These are phyloP conservation scores for Pimephales promelas DNA, from an alignment of 2,113 vertebrate genomes.

Conservation along the genomic window DNA sequence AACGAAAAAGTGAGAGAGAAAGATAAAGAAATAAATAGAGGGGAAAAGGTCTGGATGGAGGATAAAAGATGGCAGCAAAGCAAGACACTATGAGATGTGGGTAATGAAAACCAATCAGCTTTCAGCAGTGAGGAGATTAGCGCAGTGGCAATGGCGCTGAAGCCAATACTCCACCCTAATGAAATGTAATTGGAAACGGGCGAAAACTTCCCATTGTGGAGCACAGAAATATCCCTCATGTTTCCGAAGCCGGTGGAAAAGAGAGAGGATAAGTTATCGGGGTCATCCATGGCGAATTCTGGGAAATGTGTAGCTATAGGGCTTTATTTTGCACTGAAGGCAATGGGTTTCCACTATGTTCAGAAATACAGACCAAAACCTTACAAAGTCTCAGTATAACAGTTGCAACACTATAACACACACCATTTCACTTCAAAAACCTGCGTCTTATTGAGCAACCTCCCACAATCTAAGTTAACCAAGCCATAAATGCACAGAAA, in stretches of 20 bases:
- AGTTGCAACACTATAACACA: background rate
- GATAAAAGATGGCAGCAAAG: constrained; percentile 43
- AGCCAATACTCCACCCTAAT: constrained; percentile 55
- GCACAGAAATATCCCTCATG: constrained; percentile 55
- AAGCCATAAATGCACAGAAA: background rate
- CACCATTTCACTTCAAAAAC: background rate
- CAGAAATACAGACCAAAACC: background rate
- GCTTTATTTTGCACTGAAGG: constrained; percentile 11
- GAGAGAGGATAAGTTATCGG: constrained; percentile 21
- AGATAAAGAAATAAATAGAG: constrained; percentile 42
- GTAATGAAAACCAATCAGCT: constrained; percentile 56
- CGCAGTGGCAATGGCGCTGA: constrained; percentile 13
- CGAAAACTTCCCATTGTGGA: constrained; percentile 42
- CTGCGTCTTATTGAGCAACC: background rate
- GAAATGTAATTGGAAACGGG: constrained; percentile 61
- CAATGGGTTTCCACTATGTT: constrained; percentile 5
- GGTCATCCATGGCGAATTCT: constrained; percentile 43
- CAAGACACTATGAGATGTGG: constrained; percentile 6
- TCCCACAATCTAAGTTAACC: background rate
- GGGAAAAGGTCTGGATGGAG: constrained; percentile 26
- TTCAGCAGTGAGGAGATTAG: constrained; percentile 15
- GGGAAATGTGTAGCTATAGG: constrained; percentile 21
- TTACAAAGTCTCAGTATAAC: background rate
- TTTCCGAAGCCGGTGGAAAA: background rate
- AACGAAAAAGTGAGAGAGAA: constrained; percentile 5